Base-by-base conservation (phyloP, 2,113 vertebrate genomes). In the Epinephelus cyanopodus region DNA sequence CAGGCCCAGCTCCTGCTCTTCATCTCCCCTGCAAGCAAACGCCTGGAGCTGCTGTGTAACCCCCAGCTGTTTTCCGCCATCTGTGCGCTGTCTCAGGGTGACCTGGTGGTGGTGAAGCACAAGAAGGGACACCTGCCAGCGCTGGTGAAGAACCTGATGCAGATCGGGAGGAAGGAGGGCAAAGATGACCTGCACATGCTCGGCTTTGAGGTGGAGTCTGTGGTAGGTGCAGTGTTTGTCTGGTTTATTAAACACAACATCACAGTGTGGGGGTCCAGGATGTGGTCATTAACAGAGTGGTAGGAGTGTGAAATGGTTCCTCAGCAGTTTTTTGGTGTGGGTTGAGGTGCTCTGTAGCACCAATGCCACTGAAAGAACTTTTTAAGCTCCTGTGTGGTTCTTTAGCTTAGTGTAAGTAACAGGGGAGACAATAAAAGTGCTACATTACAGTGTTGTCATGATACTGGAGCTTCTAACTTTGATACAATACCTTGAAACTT, bases 1-100 rank as follows among this genome's bases (percentile, higher is more conserved):
- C 95, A 96, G 87, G 95, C 95, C 33, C 93, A 95, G 82, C 92
- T 96, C 0, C 89, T 96, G 77, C 91, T 96, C 77, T 95, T 92
- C 9, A 77, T 96, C 2, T 78, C 92, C 29, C 69, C 85, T 1
- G n/a, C 63, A 0, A 85, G 74, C 61, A 91, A 85, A 8, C 91
- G 95, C 15, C 85, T 95, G 65, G 94, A 95, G 77, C 84, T 96
- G 56, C 81, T 96, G 79, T 90, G 92, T 53, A 94, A 94, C 77
- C 90, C 91, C 4, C 93, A 92, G 88, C 94, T 96, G n/a, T 96
- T 96, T 76, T 67, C 64, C 0, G 93, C 96, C 68, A 93, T 96
- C 80, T 95, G 96, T 6, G 87, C 85, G 47, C 89, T 96, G 74
- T 79, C 90, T 50, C 91, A 90, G 82, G 87, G 93, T 0, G 96